Percentiles rank a stretch among this genome's conserved stretches.
These are phyloP conservation scores for Sarotherodon lohbergeri DNA, from an alignment of 2,113 vertebrate genomes.

Conservation along the genomic window DNA sequence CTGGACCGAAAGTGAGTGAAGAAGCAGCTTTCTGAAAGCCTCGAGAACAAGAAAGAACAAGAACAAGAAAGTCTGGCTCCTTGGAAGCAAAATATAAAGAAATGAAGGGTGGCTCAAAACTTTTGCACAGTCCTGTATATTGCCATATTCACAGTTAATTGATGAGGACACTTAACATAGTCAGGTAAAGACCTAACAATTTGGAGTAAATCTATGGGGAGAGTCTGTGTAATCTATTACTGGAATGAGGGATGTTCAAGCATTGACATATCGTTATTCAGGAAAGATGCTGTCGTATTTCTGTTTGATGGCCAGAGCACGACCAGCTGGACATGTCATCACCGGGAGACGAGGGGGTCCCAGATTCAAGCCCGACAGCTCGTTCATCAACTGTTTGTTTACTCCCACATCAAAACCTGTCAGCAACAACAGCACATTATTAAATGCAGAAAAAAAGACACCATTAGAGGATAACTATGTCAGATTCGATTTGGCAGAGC, in stretches of 20 bases:
- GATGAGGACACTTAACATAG: neutral
- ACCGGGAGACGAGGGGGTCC: conserved; percentile 90
- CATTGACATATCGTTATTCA: neutral
- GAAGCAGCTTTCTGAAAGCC: neutral
- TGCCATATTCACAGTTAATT: neutral
- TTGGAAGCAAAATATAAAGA: neutral
- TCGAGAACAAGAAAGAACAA: neutral
- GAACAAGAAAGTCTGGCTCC: neutral
- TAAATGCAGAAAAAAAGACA: neutral
- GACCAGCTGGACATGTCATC: conserved; percentile 57
- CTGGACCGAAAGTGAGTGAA: neutral
- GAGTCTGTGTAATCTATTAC: neutral
- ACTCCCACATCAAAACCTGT: conserved; percentile 87
- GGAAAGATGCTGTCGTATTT: conserved; percentile 70
- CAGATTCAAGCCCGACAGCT: conserved; percentile 83
- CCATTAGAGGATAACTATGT: neutral
- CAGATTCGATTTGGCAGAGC: too few species aligned
- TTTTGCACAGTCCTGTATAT: neutral
- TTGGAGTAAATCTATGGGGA: neutral
- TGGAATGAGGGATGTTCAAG: neutral
- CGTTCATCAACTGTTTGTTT: conserved; percentile 87
- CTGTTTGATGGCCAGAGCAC: conserved; percentile 50
- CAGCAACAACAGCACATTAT: neutral
- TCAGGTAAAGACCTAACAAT: neutral
- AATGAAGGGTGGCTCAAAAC: neutral